phyloP scores from a whole-genome alignment of 2,888 invertebrate genomes.

The Sialis fuliginosa region DNA sequence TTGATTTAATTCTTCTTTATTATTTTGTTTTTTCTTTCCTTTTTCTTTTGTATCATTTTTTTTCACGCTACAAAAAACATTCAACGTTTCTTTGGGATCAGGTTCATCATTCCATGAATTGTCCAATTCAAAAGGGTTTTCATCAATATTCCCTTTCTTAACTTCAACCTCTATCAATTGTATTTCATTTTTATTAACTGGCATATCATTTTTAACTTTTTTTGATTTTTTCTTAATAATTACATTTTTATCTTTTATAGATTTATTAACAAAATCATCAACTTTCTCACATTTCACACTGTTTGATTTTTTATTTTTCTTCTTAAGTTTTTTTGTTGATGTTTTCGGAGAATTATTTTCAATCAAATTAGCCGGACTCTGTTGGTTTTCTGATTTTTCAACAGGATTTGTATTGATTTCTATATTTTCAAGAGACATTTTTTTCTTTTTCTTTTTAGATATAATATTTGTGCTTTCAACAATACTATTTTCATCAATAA shows the following conservation, averaged over 20 bases:
- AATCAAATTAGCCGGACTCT: background rate
- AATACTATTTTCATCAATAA: constrained; percentile 7
- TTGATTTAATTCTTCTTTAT: too few species aligned
- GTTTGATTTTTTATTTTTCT: background rate
- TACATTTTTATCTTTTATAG: background rate
- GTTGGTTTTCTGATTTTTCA: background rate
- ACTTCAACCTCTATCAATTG: constrained; percentile 1
- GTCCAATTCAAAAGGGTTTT: too few species aligned
- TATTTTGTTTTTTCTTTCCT: too few species aligned
- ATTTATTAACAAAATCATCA: too few species aligned
- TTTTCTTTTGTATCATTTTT: too few species aligned
- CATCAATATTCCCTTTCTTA: too few species aligned
- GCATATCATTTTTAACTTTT: background rate
- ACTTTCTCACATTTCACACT: background rate
- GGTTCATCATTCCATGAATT: too few species aligned
- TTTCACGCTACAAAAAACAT: too few species aligned
- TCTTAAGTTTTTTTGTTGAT: background rate
- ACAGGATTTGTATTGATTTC: background rate
- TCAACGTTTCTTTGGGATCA: too few species aligned
- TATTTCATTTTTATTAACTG: constrained; percentile 1
- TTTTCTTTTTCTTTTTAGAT: constrained; percentile 10
- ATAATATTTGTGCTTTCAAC: constrained; percentile 8
- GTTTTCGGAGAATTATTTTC: background rate
- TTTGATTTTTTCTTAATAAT: background rate
- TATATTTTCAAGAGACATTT: constrained; percentile 8